phyloP scores from a whole-genome alignment of 2,888 invertebrate species.

The Lithophane socia region DNA sequence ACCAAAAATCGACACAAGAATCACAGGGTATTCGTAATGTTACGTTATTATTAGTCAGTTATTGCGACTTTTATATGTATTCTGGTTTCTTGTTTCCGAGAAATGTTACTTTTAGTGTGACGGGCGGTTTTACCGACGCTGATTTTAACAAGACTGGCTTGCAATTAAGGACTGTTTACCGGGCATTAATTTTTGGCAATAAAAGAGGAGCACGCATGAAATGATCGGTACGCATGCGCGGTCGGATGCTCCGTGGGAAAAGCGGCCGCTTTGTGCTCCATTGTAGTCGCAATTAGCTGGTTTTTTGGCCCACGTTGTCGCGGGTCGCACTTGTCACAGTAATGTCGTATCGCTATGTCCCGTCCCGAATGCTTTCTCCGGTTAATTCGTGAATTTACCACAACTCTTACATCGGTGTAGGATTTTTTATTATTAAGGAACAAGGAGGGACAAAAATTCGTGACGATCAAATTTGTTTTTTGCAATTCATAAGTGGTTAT shows the following conservation, averaged over 20 bases:
- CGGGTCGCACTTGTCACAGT: constrained; percentile 84
- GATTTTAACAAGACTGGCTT: constrained; percentile 84
- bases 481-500: constrained; percentile 80
- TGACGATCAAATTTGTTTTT: constrained; percentile 78
- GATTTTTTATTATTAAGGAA: constrained; percentile 61
- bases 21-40: constrained; percentile 81
- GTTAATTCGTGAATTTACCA: constrained; percentile 84
- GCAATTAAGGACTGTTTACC: constrained; percentile 89
- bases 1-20: constrained; percentile 74
- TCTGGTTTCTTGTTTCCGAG: constrained; percentile 80
- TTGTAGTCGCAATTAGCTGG: constrained; percentile 88
- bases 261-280: constrained; percentile 88
- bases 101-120: constrained; percentile 80
- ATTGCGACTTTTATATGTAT: constrained; percentile 82
- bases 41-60: constrained; percentile 84
- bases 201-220: constrained; percentile 88
- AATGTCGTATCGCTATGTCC: constrained; percentile 86
- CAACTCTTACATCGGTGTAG: constrained; percentile 72
- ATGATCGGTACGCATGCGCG: constrained; percentile 87
- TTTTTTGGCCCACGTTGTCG: constrained; percentile 83
- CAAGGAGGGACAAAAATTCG: constrained; percentile 69
- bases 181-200: constrained; percentile 91
- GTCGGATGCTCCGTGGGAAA: constrained; percentile 87
- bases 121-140: constrained; percentile 73
- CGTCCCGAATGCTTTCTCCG: constrained; percentile 82